Evolutionary conservation across 2,113 vertebrate species (phyloP).

Genomic region (Gnathonemus longibarbis): DNA sequence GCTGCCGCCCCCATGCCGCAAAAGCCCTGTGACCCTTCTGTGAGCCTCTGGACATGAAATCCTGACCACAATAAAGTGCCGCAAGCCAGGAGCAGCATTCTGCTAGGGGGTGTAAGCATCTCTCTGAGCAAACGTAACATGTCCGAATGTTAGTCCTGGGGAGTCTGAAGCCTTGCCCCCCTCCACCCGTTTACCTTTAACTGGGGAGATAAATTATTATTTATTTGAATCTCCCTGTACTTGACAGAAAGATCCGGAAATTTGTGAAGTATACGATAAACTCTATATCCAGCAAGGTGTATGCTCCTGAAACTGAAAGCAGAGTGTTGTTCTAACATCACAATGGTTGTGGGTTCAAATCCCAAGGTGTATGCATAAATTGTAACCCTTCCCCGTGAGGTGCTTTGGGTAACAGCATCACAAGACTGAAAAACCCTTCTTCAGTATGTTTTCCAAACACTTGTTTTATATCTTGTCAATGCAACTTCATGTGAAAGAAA

Average conservation of each 20-base stretch:
- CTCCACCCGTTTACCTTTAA: not conserved
- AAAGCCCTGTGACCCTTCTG: conserved; percentile 22
- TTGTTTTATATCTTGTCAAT: not conserved
- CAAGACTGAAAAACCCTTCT: not conserved
- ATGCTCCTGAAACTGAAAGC: not conserved
- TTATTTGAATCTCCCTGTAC: not conserved
- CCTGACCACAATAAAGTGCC: conserved; percentile 14
- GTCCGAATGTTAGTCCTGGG: not conserved
- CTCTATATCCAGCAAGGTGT: not conserved
- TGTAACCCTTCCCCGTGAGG: not conserved
- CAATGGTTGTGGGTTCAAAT: not conserved
- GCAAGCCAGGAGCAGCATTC: not conserved
- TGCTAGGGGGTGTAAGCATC: not conserved
- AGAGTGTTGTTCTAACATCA: not conserved
- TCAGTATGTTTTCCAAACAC: not conserved
- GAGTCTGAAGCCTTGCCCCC: not conserved
- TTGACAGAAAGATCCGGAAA: not conserved
- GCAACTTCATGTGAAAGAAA: not conserved
- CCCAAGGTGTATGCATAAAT: not conserved
- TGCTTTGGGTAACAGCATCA: not conserved
- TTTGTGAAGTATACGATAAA: not conserved
- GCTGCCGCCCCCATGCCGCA: not conserved
- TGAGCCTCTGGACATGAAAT: conserved; percentile 22
- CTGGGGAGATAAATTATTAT: not conserved
- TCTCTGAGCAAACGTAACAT: not conserved